phyloP scores from a whole-genome alignment of 2,797 vertebrate species.

The Cryptoblepharus egeriae region DNA sequence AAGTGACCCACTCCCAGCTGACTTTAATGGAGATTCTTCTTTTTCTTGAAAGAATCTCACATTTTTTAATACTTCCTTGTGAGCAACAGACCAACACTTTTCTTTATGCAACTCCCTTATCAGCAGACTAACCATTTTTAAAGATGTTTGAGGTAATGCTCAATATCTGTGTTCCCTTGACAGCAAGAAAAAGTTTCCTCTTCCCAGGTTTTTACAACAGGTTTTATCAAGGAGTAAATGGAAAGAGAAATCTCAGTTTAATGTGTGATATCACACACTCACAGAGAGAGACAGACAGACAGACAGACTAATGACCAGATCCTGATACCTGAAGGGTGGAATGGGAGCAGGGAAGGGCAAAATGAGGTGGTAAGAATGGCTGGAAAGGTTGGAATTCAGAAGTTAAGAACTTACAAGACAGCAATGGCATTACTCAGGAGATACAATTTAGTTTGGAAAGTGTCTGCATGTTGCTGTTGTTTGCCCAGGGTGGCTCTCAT shows the following conservation, averaged over 20 bases:
- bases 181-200: not conserved
- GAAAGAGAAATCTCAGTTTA: not conserved
- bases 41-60: not conserved
- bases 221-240: not conserved
- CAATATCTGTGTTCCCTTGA: not conserved
- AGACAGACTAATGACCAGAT: not conserved
- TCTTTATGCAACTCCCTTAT: conserved; percentile 3
- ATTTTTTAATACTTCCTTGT: not conserved
- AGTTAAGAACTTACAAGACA: no score
- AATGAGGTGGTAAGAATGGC: no score
- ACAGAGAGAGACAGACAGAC: not conserved
- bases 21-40: not conserved
- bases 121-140: conserved; percentile 8
- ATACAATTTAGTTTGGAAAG: no score
- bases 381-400: no score
- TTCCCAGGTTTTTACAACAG: not conserved
- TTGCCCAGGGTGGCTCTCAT: no score
- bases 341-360: no score
- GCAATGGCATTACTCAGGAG: no score
- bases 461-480: no score
- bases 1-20: not conserved
- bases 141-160: not conserved
- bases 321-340: no score
- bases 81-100: not conserved
- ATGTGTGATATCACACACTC: not conserved